Base-by-base conservation (phyloP, 2,113 vertebrate genomes). In the Halcyon malimbica region DNA sequence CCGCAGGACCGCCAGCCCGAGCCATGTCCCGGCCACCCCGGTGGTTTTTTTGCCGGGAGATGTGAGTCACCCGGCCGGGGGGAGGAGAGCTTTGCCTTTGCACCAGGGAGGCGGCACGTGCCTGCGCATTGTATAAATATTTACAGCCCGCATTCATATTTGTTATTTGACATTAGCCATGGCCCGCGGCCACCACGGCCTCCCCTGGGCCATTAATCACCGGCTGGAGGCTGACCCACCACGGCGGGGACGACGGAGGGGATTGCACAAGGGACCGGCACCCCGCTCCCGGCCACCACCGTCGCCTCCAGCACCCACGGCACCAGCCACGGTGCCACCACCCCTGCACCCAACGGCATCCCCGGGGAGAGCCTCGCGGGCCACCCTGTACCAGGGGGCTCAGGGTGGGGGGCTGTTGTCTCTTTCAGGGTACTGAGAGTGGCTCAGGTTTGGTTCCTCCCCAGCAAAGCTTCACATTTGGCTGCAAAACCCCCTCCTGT, bases 141-240 rank as follows among this genome's bases (percentile, higher is more conserved):
- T 97, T 97, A 96, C 96, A 97, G 94, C 96, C 91, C 54, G 76
- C 93, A 93, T 97, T 95, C 96, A 90, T 94, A 97, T 97, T 96
- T 96, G 93, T 95, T 97, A 91, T 94, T 94, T 94, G 95, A 96
- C 95, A 95, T 96, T 92, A 92, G 93, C 95, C 96, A 95, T 93
- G 96, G 95, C 97, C 90, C 82, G 50, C 71, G 79, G 95, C 94
- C 96, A 97, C 96, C 90, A 50, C 39, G 23, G 89, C 90, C 95
- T 93, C 95, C 96, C 93, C 19, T 29, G 85, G 90, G 91, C 93
- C 86, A 81, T 96, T 84, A 94, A 95, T 95, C 97, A 96, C 37
- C 1, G 33, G 48, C 93, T 85, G 84, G 59, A 89, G 89, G 78
- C 70, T 95, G 95, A 92, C 90, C 95, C 95, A 95, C 93, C 73